phyloP scores from a whole-genome alignment of 1,140 invertebrate genomes.

The Adelges cooleyi region DNA sequence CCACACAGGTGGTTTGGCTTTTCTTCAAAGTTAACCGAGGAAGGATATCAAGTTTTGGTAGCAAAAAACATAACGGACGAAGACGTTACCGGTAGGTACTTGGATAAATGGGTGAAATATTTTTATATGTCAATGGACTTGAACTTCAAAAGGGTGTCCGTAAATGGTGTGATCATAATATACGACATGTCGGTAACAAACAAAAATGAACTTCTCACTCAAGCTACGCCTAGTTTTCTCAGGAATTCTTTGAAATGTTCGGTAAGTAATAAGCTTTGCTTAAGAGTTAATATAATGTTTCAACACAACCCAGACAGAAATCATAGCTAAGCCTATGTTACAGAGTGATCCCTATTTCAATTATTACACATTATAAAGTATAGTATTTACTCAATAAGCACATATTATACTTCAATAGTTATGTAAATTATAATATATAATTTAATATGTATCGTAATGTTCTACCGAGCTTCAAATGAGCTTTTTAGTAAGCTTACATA shows the following conservation, averaged over 20 bases:
- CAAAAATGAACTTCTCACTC: conserved; percentile 5
- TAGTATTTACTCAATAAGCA: no score
- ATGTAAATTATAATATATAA: no score
- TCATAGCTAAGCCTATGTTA: no score
- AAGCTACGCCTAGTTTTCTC: conserved; percentile 2
- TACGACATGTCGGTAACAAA: conserved; percentile 4
- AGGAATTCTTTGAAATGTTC: not conserved
- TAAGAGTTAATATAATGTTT: no score
- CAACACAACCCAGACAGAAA: no score
- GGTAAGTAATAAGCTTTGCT: no score
- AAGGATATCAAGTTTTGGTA: not conserved
- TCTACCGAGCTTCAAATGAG: no score
- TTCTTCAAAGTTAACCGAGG: not conserved
- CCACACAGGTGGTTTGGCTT: conserved; percentile 7
- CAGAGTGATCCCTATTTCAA: no score
- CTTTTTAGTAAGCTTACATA: no score
- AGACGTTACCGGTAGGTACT: not conserved
- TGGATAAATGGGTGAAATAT: conserved; percentile 5
- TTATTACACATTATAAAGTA: no score
- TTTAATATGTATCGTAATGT: no score
- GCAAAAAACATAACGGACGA: not conserved
- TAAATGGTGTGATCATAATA: conserved; percentile 1
- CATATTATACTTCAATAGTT: no score
- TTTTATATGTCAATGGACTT: conserved; percentile 18
- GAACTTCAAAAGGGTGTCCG: not conserved